Evolutionary conservation across 2,113 vertebrate genomes (phyloP), one percentile per base, ranked within the genome.

Genomic region (Gallinago undulata): DNA sequence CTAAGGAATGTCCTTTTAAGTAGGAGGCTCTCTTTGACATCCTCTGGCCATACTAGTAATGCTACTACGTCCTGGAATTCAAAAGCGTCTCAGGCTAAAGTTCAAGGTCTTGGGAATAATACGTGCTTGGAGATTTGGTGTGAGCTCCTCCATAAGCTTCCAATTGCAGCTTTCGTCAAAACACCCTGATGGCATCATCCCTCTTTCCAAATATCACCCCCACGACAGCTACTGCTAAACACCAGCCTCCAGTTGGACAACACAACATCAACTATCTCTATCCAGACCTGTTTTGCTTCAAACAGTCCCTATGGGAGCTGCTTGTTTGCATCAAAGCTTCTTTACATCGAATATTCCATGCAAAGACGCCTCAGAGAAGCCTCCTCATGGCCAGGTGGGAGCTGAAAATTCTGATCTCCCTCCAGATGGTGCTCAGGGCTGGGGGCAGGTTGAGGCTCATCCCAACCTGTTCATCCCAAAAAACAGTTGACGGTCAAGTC

Each of bases 401-500:
- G 11, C 19, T 47, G 14, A 66, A 64, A 53, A n/a, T 67, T 80
- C 75, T 57, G 8, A 8, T 62, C 23, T 37, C 5, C 7, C 55
- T 73, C 47, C 4, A 2, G 18, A 63, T 17, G 30, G 35, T 72
- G 30, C 10, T 47, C 31, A 55, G 60, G 33, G 18, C 33, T 41
- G 22, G 13, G 18, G 9, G 39, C 24, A 77, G 30, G 10, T 11
- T 81, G 39, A 39, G 48, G 37, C 17, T 75, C 14, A 93, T 48
- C 69, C 15, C 53, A 87, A 25, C 7, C 23, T 51, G 5, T 6
- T n/a, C 2, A 0, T 27, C 37, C 56, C 5, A 12, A 60, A 75
- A 81, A 81, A 13, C 0, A 68, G 16, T n/a, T 60, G 15, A 24
- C 0, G 0, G 18, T 63, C 64, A 90, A 55, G 27, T 43, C 43